These are phyloP conservation scores for Anthoscopus minutus DNA, from an alignment of 2,113 vertebrate genomes.

Conservation along the genomic window DNA sequence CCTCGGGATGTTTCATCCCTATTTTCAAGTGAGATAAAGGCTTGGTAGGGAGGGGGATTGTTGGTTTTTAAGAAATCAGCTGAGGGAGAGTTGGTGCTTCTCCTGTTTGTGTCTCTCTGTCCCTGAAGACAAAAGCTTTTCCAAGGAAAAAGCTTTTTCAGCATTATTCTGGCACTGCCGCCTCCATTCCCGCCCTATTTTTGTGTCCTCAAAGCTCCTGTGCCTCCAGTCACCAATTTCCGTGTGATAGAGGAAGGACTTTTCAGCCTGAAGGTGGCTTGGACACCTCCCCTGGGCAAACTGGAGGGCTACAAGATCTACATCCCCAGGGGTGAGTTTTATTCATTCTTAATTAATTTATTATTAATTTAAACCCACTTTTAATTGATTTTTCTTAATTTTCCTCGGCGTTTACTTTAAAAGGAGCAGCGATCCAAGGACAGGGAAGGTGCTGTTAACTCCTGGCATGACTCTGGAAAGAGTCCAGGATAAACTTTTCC, in stretches of 20 bases:
- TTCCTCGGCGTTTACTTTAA: background rate
- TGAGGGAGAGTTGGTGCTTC: background rate
- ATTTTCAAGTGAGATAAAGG: background rate
- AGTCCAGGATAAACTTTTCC: background rate
- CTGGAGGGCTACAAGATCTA: conserved; percentile 81
- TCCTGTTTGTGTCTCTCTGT: background rate
- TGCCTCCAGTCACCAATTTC: conserved; percentile 83
- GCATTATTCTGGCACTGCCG: background rate
- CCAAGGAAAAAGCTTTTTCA: background rate
- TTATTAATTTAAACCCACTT: accelerated
- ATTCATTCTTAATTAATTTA: background rate
- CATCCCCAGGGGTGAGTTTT: conserved; percentile 79
- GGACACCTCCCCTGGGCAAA: conserved; percentile 77
- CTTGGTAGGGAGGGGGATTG: background rate
- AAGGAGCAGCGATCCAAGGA: background rate
- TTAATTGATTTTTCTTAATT: background rate
- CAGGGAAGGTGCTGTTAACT: background rate
- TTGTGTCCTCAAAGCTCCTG: conserved; percentile 60
- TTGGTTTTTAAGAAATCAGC: background rate
- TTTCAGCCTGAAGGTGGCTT: conserved; percentile 81
- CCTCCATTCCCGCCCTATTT: background rate
- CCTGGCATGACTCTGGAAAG: background rate
- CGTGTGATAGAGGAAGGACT: conserved; percentile 83
- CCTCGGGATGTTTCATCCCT: background rate
- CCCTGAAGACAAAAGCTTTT: background rate